Percentiles rank a stretch among this genome's conserved stretches.
phyloP scores from a whole-genome alignment of 64 coral and sea anemone genomes.

The Stichodactyla mertensii region DNA sequence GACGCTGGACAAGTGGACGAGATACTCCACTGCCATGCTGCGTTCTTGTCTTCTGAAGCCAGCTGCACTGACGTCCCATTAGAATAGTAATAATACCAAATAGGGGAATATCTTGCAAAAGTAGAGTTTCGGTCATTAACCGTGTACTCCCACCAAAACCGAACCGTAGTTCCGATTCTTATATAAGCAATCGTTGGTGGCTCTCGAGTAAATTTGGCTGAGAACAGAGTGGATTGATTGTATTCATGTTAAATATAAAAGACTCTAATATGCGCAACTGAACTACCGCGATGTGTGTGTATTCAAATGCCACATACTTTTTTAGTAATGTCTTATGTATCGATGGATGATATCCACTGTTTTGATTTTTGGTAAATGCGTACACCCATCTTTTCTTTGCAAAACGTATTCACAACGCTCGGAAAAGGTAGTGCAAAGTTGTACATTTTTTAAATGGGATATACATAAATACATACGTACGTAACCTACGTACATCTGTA shows the following conservation, averaged over 20 bases:
- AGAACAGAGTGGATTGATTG: not conserved
- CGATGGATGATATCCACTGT: too few species aligned
- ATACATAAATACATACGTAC: too few species aligned
- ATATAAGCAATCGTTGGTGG: not conserved
- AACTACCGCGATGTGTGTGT: too few species aligned
- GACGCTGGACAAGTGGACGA: not conserved
- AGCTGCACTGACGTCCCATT: not conserved
- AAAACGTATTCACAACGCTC: too few species aligned
- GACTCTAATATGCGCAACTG: too few species aligned
- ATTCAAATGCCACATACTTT: too few species aligned
- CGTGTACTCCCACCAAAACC: not conserved
- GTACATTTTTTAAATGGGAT: too few species aligned
- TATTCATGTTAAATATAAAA: not conserved
- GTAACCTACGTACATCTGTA: too few species aligned
- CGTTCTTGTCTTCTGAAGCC: slow-evolving; percentile 13
- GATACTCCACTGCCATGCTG: not conserved
- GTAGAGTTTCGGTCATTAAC: not conserved
- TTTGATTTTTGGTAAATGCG: too few species aligned
- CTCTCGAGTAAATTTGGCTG: not conserved
- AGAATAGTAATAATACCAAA: not conserved
- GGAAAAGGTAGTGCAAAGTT: too few species aligned
- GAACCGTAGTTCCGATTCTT: not conserved
- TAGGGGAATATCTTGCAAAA: slow-evolving; percentile 10
- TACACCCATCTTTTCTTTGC: too few species aligned
- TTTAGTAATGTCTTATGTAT: too few species aligned